These are phyloP conservation scores for Illadopsis cleaveri DNA, from an alignment of 2,113 vertebrate genomes.

Conservation along the genomic window DNA sequence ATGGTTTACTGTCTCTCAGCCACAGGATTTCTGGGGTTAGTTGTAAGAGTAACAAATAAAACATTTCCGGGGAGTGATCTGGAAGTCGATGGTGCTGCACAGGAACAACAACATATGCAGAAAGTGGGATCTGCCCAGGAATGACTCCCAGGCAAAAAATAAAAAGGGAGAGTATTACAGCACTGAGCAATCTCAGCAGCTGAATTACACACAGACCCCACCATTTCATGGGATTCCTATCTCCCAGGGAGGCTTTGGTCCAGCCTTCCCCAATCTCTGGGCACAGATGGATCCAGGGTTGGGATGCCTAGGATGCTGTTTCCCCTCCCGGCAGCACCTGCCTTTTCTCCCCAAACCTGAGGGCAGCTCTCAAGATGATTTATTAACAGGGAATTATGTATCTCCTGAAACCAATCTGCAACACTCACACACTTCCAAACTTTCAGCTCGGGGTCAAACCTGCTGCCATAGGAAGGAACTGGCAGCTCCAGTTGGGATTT, in stretches of 20 bases:
- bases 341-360: background rate
- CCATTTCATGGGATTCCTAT: background rate
- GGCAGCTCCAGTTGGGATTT: background rate
- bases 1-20: background rate
- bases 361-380: background rate
- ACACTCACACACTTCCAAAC: rapidly evolving
- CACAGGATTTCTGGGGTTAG: background rate
- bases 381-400: background rate
- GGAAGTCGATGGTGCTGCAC: background rate
- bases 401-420: background rate
- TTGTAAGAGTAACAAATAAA: background rate
- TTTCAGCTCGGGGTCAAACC: background rate
- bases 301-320: background rate
- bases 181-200: background rate
- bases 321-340: background rate
- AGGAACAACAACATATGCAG: background rate
- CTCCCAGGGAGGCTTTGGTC: background rate
- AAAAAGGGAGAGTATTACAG: background rate
- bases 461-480: background rate
- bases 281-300: rapidly evolving
- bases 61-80: background rate
- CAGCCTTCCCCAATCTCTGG: rapidly evolving
- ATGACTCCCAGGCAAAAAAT: background rate
- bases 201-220: background rate
- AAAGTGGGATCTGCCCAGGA: background rate